Base-by-base conservation (phyloP, 2,797 vertebrate species). In the Pseudochaenichthys georgianus region DNA sequence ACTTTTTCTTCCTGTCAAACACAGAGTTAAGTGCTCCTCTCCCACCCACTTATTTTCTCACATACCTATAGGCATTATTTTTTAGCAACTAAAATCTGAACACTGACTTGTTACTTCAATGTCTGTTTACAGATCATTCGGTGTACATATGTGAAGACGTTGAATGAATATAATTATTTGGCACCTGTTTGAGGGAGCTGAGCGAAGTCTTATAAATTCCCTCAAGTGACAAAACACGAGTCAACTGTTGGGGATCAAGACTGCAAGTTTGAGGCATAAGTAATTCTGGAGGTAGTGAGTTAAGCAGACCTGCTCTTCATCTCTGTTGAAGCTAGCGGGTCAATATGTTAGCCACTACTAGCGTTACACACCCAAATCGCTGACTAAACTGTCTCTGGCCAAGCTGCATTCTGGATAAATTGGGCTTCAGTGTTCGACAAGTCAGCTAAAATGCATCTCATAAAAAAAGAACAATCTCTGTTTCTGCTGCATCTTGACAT, bases 401-500 rank as follows among this genome's bases (percentile, higher is more conserved):
- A 0, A 23, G 51, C 9, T 50, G 57, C 23, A 61, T 28, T 68
- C 23, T 63, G 48, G 58, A 50, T 55, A 45, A 57, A 68, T 46
- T 42, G 15, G 45, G 31, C 0, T 0, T 1, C 9, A 42, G n/a
- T 34, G 38, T 51, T 12, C 61, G 55, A 74, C 13, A 38, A 51
- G 31, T 43, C 54, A 16, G 17, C 17, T 5, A 12, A 17, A 15
- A 58, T 17, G 47, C 31, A 9, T 7, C 9, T 9, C 38, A 63
- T 73, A 10, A 67, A 69, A 45, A 64, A 58, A 28, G 1, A 31
- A 0, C 12, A 6, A 9, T 19, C 11, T 51, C 41, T 23, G 4
- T 13, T 47, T 66, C 23, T 57, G 5, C 16, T 23, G 48, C 43
- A 72, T 60, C 47, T 77, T 53, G 51, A 64, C 28, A 75, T 34